Conservation (phyloP, 2,113 vertebrate species). For the Empidonax traillii region DNA sequence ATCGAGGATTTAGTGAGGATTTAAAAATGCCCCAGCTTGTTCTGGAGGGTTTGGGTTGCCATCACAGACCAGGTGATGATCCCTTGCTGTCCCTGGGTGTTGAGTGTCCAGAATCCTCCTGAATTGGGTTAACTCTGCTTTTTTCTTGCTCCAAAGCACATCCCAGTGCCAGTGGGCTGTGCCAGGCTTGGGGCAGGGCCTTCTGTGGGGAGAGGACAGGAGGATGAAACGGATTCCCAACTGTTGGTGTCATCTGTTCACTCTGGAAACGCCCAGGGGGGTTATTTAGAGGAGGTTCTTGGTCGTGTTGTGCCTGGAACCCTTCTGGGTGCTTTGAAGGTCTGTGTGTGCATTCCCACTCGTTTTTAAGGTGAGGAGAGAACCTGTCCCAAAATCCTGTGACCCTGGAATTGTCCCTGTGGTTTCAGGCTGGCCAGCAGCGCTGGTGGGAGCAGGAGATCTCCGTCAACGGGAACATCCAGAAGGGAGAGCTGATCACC, state of each 20-base stretch:
- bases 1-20: not conserved
- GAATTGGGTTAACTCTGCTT: fast-evolving
- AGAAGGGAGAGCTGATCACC: constrained; percentile 93
- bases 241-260: not conserved
- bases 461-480: constrained; percentile 87
- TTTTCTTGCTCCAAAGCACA: not conserved
- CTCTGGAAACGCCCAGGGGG: fast-evolving
- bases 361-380: fast-evolving
- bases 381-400: not conserved
- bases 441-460: constrained; percentile 99
- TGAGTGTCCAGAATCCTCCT: not conserved
- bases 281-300: fast-evolving
- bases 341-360: not conserved
- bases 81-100: not conserved
- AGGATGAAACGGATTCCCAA: not conserved
- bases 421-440: constrained; percentile 87
- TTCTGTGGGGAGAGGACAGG: not conserved
- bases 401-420: not conserved
- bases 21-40: not conserved
- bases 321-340: no score
- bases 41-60: no score
- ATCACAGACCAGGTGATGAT: fast-evolving
- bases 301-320: fast-evolving
- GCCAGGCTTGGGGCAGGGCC: not conserved
- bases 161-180: not conserved